phyloP scores from a whole-genome alignment of 2,888 invertebrate genomes.

The Galerucella nymphaeae region DNA sequence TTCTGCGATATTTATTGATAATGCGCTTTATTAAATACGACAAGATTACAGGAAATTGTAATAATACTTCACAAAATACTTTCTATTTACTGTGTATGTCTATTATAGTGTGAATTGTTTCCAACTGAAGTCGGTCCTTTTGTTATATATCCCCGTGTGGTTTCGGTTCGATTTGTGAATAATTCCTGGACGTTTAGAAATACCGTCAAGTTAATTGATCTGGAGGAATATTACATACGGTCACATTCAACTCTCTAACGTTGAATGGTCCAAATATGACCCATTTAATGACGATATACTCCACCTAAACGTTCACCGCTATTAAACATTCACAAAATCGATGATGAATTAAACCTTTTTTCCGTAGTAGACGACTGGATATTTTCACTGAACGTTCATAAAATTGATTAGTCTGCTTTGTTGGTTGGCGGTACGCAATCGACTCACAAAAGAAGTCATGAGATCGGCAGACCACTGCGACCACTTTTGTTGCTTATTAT shows the following conservation, averaged over 20 bases:
- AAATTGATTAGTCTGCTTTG: neutral
- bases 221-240: neutral
- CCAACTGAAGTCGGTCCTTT: neutral
- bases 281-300: neutral
- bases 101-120: too few species aligned
- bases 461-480: too few species aligned
- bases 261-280: slow-evolving; percentile 10
- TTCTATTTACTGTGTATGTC: too few species aligned
- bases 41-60: too few species aligned
- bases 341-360: neutral
- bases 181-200: slow-evolving; percentile 13
- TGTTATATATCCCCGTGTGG: neutral
- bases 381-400: neutral
- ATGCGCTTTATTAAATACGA: too few species aligned
- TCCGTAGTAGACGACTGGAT: neutral
- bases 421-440: neutral
- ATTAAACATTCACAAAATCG: slow-evolving; percentile 11
- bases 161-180: neutral
- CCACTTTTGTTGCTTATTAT: too few species aligned
- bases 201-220: slow-evolving; percentile 16
- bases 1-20: too few species aligned
- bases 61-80: too few species aligned
- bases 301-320: neutral
- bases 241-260: neutral
- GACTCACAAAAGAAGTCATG: too few species aligned